Conservation (phyloP, 2,888 invertebrate species). For the Tricholauxania praeusta region DNA sequence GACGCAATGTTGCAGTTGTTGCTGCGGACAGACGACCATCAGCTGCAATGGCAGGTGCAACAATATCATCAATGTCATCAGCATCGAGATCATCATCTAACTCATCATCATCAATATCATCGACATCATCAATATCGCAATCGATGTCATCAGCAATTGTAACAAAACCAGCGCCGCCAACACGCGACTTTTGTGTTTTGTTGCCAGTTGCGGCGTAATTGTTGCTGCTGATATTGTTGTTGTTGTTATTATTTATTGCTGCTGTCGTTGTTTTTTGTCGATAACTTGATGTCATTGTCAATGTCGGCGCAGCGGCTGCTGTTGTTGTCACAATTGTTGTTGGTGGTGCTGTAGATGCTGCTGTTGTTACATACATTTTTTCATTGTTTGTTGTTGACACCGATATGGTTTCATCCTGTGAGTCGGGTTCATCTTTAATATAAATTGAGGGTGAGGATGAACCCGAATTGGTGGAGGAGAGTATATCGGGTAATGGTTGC, state of each 20-base stretch:
- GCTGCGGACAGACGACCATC: slow-evolving; percentile 26
- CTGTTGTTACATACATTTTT: slow-evolving; percentile 5
- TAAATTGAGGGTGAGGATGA: slow-evolving; percentile 64
- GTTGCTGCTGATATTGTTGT: slow-evolving; percentile 30
- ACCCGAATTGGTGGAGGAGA: slow-evolving; percentile 51
- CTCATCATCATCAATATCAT: slow-evolving; percentile 34
- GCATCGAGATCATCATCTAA: slow-evolving; percentile 42
- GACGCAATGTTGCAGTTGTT: slow-evolving; percentile 31
- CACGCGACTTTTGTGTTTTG: slow-evolving; percentile 27
- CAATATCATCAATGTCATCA: slow-evolving; percentile 38
- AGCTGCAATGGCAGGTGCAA: background rate
- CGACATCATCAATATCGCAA: slow-evolving; percentile 53
- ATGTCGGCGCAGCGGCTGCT: slow-evolving; percentile 17
- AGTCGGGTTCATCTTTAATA: slow-evolving; percentile 63
- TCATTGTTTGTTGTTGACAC: slow-evolving; percentile 42
- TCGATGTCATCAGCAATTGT: slow-evolving; percentile 50
- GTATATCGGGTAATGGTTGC: slow-evolving; percentile 41
- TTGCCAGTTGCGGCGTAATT: slow-evolving; percentile 10
- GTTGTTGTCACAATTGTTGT: slow-evolving; percentile 18
- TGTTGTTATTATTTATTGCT: slow-evolving; percentile 23
- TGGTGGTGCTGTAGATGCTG: background rate
- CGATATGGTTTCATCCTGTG: slow-evolving; percentile 50
- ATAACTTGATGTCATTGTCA: slow-evolving; percentile 21
- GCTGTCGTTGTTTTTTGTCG: background rate
- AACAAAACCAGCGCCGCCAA: background rate